phyloP scores from a whole-genome alignment of 2,797 vertebrate species.

The Podarcis siculus region DNA sequence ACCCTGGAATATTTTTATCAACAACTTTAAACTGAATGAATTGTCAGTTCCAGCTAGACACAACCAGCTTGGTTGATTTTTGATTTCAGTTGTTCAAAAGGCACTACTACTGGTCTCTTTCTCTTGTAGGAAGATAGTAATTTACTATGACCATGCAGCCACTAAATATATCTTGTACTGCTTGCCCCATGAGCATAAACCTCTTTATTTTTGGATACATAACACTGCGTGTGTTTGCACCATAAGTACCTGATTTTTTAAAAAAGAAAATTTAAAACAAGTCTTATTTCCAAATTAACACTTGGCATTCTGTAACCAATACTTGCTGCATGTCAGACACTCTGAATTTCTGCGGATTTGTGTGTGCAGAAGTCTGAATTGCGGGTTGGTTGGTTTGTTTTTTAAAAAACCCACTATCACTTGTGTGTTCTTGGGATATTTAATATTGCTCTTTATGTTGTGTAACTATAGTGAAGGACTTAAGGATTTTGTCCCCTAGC shows the following conservation, averaged over 20 bases:
- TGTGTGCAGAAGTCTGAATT: not conserved
- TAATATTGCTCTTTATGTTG: not conserved
- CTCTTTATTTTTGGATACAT: not conserved
- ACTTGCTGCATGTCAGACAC: slow-evolving; percentile 9
- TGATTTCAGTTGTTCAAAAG: slow-evolving; percentile 10
- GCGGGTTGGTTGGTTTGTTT: not conserved
- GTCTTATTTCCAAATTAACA: not conserved
- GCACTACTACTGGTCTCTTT: not conserved
- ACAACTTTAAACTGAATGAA: slow-evolving; percentile 26
- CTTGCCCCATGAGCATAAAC: not conserved
- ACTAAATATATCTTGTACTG: not conserved
- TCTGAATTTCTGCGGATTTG: slow-evolving; percentile 9
- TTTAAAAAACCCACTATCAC: slow-evolving; percentile 14
- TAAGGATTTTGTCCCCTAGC: not conserved
- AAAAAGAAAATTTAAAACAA: not conserved
- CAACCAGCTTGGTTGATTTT: slow-evolving; percentile 17
- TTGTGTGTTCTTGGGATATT: not conserved
- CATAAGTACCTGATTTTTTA: not conserved
- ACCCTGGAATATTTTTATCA: slow-evolving; percentile 34
- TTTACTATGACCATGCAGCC: not conserved
- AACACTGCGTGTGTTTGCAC: not conserved
- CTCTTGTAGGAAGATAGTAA: not conserved
- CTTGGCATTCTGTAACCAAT: slow-evolving; percentile 8
- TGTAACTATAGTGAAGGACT: not conserved
- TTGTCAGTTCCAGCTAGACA: slow-evolving; percentile 21